phyloP scores from a whole-genome alignment of 2,888 invertebrate genomes.

The Drosophila longiperda region DNA sequence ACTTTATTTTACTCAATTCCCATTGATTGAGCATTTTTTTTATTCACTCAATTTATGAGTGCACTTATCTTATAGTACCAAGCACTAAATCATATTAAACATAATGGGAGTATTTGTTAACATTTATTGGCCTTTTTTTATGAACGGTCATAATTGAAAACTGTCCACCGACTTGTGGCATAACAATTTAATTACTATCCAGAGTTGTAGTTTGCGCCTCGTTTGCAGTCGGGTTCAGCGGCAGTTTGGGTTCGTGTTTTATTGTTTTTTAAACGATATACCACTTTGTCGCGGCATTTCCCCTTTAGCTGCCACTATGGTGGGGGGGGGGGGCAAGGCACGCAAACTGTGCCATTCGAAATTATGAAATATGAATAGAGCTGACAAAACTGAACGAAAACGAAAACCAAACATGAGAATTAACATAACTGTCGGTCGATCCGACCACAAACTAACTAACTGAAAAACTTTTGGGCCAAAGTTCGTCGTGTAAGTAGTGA shows the following conservation, averaged over 20 bases:
- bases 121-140: conserved; percentile 67
- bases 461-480: conserved; percentile 53
- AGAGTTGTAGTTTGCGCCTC: conserved; percentile 33
- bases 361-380: conserved; percentile 72
- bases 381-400: conserved; percentile 60
- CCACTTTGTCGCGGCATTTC: conserved; percentile 73
- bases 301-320: conserved; percentile 10
- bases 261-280: conserved; percentile 82
- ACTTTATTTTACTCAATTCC: conserved; percentile 9
- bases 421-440: conserved; percentile 70
- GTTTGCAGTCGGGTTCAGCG: conserved; percentile 28
- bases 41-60: too few relatives aligned
- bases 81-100: conserved; percentile 50
- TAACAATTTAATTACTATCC: conserved; percentile 78
- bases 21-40: conserved; percentile 33
- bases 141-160: conserved; percentile 63
- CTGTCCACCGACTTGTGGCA: conserved; percentile 53
- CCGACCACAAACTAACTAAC: conserved; percentile 35
- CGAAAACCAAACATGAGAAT: conserved; percentile 62
- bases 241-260: conserved; percentile 64
- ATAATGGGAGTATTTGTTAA: conserved; percentile 42
- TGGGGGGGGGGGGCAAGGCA: conserved; percentile 34
- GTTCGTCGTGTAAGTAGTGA: conserved; percentile 40
- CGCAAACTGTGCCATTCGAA: conserved; percentile 55
- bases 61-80: conserved; percentile 33